Evolutionary conservation across 2,113 vertebrate genomes (phyloP), one percentile per base, ranked within the genome.

Genomic region (Eulacestoma nigropectus): DNA sequence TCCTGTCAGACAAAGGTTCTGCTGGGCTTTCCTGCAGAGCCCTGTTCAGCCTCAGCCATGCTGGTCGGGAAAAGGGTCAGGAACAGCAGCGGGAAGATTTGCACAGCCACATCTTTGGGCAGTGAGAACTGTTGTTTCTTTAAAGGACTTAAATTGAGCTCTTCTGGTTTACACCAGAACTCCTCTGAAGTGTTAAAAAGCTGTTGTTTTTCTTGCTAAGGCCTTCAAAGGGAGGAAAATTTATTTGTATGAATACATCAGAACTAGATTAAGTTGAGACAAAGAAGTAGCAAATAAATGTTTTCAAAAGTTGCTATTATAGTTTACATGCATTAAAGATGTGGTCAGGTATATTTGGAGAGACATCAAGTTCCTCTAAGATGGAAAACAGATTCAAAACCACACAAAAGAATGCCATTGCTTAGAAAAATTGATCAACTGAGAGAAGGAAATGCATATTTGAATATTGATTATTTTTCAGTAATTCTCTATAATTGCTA

Each of bases 31-130:
- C 19, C 41, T 76, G 39, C 52, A 92, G n/a, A 56, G 27, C 46
- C 21, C 47, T 0, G 2, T 1, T 3, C 22, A 73, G 46, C 30
- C 35, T 59, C 16, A 35, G n/a, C 30, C 35, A 6, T 15, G 6
- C 39, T 67, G 35, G 9, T 15, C 0, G 0, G 83, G 27, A 73
- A 65, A 4, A 73, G 8, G 12, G 9, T 39, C 0, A 0, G 53
- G 29, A 76, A 9, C 18, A 42, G 0, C 3, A 59, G n/a, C 17
- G 42, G 60, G n/a, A 67, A 60, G 37, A 81, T 69, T 73, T 56
- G 26, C 16, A 29, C 1, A 6, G 27, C 10, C 44, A 76, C 4
- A 37, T 14, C 37, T 49, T 44, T 9, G 8, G 42, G 25, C 9
- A 7, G 4, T 29, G 25, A 47, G 17, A 94, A 27, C 3, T 47